Percentiles rank a stretch among this genome's conserved stretches.
phyloP scores from a whole-genome alignment of 2,113 vertebrate species.

The Saguinus imperator region DNA sequence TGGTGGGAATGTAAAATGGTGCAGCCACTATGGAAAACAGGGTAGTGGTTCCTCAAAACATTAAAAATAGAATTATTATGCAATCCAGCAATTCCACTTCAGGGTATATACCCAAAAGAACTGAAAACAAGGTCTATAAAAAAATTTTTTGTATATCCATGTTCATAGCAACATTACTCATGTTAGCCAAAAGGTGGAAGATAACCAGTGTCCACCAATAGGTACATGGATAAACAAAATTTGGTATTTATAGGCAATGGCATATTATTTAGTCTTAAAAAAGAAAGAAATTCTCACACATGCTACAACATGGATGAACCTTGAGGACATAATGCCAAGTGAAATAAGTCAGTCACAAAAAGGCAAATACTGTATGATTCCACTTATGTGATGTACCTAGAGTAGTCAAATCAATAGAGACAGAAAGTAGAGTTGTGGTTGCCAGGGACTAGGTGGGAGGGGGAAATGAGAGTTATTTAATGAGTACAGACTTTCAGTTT shows the following conservation, averaged over 20 bases:
- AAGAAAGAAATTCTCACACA: not conserved
- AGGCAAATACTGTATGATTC: not conserved
- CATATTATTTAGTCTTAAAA: not conserved
- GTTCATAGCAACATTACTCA: not conserved
- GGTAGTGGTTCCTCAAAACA: not conserved
- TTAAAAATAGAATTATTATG: conserved; percentile 18
- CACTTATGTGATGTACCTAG: not conserved
- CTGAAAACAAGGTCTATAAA: not conserved
- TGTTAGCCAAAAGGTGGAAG: not conserved
- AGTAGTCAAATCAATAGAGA: not conserved
- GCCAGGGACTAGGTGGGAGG: not conserved
- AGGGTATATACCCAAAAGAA: not conserved
- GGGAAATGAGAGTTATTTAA: not conserved
- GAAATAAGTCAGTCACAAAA: not conserved
- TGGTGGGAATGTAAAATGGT: not conserved
- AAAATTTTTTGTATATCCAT: not conserved
- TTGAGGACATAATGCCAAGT: not conserved
- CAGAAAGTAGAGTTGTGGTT: not conserved
- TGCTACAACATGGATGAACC: not conserved
- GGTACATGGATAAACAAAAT: not conserved
- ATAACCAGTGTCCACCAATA: not conserved
- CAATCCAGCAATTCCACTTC: not conserved
- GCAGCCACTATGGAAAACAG: not conserved
- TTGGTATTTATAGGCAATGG: not conserved
- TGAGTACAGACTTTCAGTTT: not conserved